Base-by-base conservation (phyloP, 2,113 vertebrate genomes). In the Tricholaema leucomelas region DNA sequence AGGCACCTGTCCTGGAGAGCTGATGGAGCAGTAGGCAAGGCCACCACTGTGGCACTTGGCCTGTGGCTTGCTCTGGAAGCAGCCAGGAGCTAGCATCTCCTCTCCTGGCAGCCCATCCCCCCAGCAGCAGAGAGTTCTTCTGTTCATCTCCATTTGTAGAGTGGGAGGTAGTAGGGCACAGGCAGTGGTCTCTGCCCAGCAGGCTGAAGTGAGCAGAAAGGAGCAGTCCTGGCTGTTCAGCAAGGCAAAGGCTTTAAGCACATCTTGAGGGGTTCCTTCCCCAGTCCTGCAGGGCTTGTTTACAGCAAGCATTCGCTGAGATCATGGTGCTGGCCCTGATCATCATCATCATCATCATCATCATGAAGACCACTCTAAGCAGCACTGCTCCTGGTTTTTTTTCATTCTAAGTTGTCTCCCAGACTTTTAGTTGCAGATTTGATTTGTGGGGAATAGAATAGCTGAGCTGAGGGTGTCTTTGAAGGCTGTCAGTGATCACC, bases 121-220 rank as follows among this genome's bases (percentile, higher is more conserved):
- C 52, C 17, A 3, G 46, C 54, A 40, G 59, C 40, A 6, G 8
- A 24, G 35, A 40, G 7, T 27, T 25, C 38, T 14, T 11, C 6
- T 3, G 19, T 13, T 64, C 2, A 9, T 30, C 35, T 31, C 14
- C 4, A 2, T 9, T 31, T 46, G n/a, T 10, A 2, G 17, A 35
- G 60, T 1, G 9, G 85, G 54, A n/a, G 12, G 36, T 3, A 4
- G 50, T 1, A 48, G 66, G 12, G 33, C 12, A 1, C 5, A 3
- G 35, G 31, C 27, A 7, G 6, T 31, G 35, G 48, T 50, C 48
- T 46, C 24, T 12, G 3, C 15, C 12, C 19, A 5, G 54, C 28
- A 33, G 69, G 24, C 18, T 1, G 15, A 14, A 16, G 46, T 9
- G 60, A 27, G 38, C 4, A 2, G 61, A 6, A 24, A 7, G 5